Percentiles rank a stretch among this genome's conserved stretches.
These are phyloP conservation scores for Scelioninae gen. 1 DNA, from an alignment of 2,888 invertebrate genomes.

Conservation along the genomic window DNA sequence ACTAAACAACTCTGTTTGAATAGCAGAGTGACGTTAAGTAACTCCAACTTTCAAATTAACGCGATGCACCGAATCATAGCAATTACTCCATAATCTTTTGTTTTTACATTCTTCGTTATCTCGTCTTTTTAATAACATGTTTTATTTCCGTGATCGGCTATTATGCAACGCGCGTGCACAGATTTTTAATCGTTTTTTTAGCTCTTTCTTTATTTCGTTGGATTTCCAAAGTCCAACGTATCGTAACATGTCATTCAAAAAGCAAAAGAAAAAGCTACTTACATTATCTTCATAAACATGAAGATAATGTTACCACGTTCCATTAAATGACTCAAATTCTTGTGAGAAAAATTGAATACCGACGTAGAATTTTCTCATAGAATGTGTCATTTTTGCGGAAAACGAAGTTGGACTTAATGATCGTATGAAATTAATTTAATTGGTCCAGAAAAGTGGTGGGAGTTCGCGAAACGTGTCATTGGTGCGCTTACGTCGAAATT, in stretches of 20 bases:
- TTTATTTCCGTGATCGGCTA: slow-evolving; percentile 21
- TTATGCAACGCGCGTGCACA: slow-evolving; percentile 14
- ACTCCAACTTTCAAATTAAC: slow-evolving; percentile 19
- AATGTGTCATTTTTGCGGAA: no score
- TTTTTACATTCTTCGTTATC: slow-evolving; percentile 14
- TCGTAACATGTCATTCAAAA: slow-evolving; percentile 37
- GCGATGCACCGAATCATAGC: slow-evolving; percentile 8
- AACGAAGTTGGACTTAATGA: neutral
- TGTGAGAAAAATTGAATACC: neutral
- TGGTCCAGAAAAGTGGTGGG: slow-evolving; percentile 10
- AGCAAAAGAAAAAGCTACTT: slow-evolving; percentile 11
- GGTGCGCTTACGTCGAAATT: slow-evolving; percentile 10
- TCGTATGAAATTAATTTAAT: slow-evolving; percentile 27
- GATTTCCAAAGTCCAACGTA: slow-evolving; percentile 43
- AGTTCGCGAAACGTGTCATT: slow-evolving; percentile 18
- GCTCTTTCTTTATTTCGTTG: slow-evolving; percentile 35
- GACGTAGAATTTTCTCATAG: neutral
- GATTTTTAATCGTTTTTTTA: slow-evolving; percentile 31
- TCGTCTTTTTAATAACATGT: slow-evolving; percentile 10
- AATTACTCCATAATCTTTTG: slow-evolving; percentile 22
- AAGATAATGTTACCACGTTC: no score
- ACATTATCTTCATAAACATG: neutral
- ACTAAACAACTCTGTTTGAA: no score
- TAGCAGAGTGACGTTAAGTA: slow-evolving; percentile 22
- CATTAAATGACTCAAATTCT: neutral